These are phyloP conservation scores for Brachyhypopomus occidentalis DNA, from an alignment of 2,113 vertebrate genomes.

Conservation along the genomic window DNA sequence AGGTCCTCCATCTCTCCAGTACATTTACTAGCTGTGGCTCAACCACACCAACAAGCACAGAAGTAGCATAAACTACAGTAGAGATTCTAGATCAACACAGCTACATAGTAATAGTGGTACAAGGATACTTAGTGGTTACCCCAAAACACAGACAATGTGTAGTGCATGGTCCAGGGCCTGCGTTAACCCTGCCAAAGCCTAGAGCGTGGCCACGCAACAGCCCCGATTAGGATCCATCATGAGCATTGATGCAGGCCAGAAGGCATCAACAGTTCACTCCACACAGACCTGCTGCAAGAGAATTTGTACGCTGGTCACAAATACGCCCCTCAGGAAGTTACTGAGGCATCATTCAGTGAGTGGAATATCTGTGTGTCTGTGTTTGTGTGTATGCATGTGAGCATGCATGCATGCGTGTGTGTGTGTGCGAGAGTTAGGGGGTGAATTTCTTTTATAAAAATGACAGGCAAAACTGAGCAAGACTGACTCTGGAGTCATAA, in stretches of 20 bases:
- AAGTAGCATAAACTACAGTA: too few species aligned
- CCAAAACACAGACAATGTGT: neutral
- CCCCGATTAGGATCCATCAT: neutral
- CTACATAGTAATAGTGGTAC: neutral
- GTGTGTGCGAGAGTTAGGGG: neutral
- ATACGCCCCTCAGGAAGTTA: neutral
- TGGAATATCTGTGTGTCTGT: neutral
- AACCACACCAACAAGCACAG: too few species aligned
- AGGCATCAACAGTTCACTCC: neutral
- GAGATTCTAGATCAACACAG: too few species aligned
- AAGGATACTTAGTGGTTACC: neutral
- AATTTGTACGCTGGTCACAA: neutral
- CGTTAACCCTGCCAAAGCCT: neutral
- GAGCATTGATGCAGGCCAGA: neutral
- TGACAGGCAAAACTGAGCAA: constrained; percentile 30
- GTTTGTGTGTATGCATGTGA: too few species aligned
- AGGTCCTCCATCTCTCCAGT: too few species aligned
- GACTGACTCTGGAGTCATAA: constrained; percentile 8
- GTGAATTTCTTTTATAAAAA: neutral
- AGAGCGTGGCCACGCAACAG: neutral
- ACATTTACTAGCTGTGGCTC: too few species aligned
- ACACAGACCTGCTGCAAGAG: neutral
- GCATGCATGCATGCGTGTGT: neutral
- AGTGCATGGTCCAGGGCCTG: neutral
- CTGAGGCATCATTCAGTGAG: neutral